Evolutionary conservation across 1,140 invertebrate species (phyloP).

Genomic region (Linepithema humile): DNA sequence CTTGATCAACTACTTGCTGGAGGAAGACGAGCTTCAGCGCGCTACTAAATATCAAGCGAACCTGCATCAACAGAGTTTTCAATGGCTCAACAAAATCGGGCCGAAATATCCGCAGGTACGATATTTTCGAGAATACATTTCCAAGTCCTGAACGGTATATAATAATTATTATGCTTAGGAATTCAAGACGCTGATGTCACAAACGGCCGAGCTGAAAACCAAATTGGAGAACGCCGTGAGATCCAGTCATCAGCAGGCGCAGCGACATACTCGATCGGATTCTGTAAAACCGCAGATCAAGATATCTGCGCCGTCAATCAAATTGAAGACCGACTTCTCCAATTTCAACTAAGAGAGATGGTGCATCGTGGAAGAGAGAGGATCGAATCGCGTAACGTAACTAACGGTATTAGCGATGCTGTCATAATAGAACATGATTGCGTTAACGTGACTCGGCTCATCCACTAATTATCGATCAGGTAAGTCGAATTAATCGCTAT

Average conservation of each 20-base stretch:
- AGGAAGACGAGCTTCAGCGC: conserved; percentile 87
- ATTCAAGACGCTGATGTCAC: conserved; percentile 95
- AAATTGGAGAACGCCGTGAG: conserved; percentile 95
- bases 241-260: conserved; percentile 87
- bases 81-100: conserved; percentile 95
- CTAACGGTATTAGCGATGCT: conserved; percentile 36
- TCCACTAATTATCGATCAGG: conserved; percentile 20
- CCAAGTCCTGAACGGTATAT: not conserved
- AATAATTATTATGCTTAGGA: conserved; percentile 85
- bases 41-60: conserved; percentile 87
- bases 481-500: conserved; percentile 24
- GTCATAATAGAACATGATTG: conserved; percentile 1
- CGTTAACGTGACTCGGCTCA: conserved; percentile 33
- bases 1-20: conserved; percentile 93
- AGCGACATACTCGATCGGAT: conserved; percentile 81
- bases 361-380: not conserved
- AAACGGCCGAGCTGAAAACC: conserved; percentile 90
- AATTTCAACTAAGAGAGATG: conserved; percentile 89
- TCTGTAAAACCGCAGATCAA: conserved; percentile 85
- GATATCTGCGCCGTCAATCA: conserved; percentile 90
- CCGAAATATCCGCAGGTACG: conserved; percentile 94
- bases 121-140: conserved; percentile 31
- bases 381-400: not conserved
- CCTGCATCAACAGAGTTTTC: conserved; percentile 94
- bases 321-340: conserved; percentile 98